These are phyloP conservation scores for Yoshiicerus persimilis DNA, from an alignment of 1,140 invertebrate species.

Conservation along the genomic window DNA sequence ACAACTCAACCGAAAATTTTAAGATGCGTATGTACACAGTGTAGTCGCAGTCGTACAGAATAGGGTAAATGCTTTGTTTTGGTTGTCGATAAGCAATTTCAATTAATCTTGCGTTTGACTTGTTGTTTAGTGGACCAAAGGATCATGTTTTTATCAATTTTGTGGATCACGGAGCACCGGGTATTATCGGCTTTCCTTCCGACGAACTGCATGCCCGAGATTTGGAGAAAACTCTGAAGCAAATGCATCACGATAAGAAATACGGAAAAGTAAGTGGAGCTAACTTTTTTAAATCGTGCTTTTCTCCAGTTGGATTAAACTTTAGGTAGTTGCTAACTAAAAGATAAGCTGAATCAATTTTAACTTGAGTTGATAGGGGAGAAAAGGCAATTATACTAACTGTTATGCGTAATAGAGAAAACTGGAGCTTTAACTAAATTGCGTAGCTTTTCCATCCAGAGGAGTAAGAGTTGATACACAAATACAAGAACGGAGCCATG, in stretches of 20 bases:
- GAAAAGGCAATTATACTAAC: background rate
- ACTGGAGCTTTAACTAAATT: background rate
- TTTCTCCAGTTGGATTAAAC: background rate
- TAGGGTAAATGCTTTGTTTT: too few species aligned
- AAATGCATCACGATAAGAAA: slow-evolving; percentile 58
- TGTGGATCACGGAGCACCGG: slow-evolving; percentile 64
- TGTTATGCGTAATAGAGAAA: background rate
- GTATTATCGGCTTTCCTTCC: slow-evolving; percentile 62
- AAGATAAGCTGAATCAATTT: slow-evolving; percentile 6
- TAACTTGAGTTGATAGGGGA: background rate
- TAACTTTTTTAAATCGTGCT: background rate
- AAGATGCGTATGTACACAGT: too few species aligned
- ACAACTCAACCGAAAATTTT: too few species aligned
- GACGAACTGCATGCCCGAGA: slow-evolving; percentile 51
- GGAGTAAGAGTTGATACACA: too few species aligned
- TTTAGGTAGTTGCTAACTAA: background rate
- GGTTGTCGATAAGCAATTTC: too few species aligned
- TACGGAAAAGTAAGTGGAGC: slow-evolving; percentile 54
- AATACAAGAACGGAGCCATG: too few species aligned
- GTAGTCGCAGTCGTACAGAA: too few species aligned
- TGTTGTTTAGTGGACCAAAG: slow-evolving; percentile 58
- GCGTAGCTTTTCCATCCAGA: background rate
- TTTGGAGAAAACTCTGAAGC: slow-evolving; percentile 54
- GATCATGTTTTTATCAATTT: slow-evolving; percentile 68
- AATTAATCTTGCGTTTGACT: background rate